Evolutionary conservation across 2,888 invertebrate species (phyloP), one percentile per base, ranked within the genome.

Genomic region (Aporophyla lueneburgensis): DNA sequence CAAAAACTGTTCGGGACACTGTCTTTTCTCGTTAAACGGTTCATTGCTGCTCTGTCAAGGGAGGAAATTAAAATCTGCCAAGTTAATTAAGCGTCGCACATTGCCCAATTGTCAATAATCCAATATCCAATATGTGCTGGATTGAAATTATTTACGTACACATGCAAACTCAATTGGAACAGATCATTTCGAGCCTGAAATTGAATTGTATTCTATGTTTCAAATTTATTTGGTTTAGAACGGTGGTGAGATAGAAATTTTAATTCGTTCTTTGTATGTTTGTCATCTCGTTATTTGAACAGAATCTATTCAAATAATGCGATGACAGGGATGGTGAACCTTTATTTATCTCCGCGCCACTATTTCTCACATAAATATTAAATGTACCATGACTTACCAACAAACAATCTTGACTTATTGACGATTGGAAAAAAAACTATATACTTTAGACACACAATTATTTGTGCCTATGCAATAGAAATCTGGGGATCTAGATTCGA

Each of bases 1-100:
- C 12, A 67, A 54, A 78, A 69, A 51, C 21, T 40, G 24, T 69
- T 69, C 51, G 61, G 24, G 16, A 46, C 33, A 16, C 14, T 59
- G 63, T 73, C 74, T 76, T 68, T 21, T 27, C 66, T 73, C 74
- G 76, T 86, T 76, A 74, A 81, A 75, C 58, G 66, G 69, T 78
- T 73, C 70, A 86, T 72, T 75, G 71, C 75, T 63, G 51, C 54
- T 74, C 63, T 74, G 80, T 76, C 71, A 78, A 71, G 66, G 40
- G 71, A 81, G 88, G 89, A 90, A 90, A 90, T 89, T 90, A 85
- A 89, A 88, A 87, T 80, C 78, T 66, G 77, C 62, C 77, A 53
- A 40, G 85, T 88, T 89, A 90, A 90, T 90, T 88, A 89, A 88
- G 72, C 70, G 43, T 76, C 73, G 78, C 72, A 78, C 83, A 74